Conservation (phyloP, 2,797 vertebrate genomes). For the Zenarchopterus dispar region DNA sequence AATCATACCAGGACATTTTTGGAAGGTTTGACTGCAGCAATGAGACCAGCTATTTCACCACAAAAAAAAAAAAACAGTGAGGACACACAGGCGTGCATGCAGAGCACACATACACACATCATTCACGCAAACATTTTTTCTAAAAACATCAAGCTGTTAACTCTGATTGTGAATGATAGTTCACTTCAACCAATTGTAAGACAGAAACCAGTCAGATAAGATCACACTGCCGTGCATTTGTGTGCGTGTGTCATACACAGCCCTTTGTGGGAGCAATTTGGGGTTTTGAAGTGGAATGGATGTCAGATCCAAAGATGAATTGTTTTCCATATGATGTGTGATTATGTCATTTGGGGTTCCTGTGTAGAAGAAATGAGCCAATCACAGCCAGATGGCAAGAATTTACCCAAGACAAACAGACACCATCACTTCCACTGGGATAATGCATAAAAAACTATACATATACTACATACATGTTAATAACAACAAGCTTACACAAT, state of each 20-base stretch:
- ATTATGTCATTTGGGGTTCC: conserved; percentile 79
- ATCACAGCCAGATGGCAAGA: conserved; percentile 81
- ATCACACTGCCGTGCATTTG: conserved; percentile 56
- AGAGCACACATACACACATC: not conserved
- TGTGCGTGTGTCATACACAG: conserved; percentile 56
- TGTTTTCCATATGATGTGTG: conserved; percentile 80
- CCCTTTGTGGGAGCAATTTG: conserved; percentile 82
- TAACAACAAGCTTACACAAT: conserved; percentile 35
- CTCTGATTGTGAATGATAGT: conserved; percentile 26
- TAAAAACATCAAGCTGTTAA: conserved; percentile 19
- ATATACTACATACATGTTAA: conserved; percentile 32
- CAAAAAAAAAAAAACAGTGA: conserved; percentile 28
- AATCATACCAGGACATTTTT: too few species aligned
- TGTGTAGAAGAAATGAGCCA: conserved; percentile 75
- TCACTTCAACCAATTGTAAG: conserved; percentile 27
- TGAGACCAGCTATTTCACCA: not conserved
- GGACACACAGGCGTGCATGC: conserved; percentile 18
- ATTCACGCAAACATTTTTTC: conserved; percentile 5
- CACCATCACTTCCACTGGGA: conserved; percentile 54
- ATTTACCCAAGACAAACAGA: conserved; percentile 63
- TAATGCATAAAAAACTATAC: conserved; percentile 38
- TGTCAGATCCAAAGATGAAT: conserved; percentile 82
- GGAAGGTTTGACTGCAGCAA: not conserved
- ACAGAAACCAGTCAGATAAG: conserved; percentile 65
- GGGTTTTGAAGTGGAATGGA: conserved; percentile 77